phyloP scores from a whole-genome alignment of 1,140 invertebrate species.

The Cepaea nemoralis region DNA sequence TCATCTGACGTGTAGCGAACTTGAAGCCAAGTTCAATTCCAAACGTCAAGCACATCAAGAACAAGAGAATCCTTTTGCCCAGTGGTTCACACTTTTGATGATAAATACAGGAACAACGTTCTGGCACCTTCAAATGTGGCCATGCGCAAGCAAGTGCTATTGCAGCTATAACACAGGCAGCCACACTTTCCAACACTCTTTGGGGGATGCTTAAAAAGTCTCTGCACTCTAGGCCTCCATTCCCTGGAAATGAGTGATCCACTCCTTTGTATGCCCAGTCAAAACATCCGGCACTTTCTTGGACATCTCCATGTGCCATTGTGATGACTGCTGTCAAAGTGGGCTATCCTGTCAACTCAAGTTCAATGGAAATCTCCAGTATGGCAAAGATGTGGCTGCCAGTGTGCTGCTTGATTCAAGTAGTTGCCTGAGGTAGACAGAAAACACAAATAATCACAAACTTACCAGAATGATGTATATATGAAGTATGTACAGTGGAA shows the following conservation, averaged over 20 bases:
- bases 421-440: not conserved
- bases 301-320: not conserved
- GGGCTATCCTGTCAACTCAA: not conserved
- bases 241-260: slow-evolving; percentile 80
- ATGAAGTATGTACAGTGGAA: too few species aligned
- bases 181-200: slow-evolving; percentile 59
- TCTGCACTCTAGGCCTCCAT: slow-evolving; percentile 65
- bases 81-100: slow-evolving; percentile 34
- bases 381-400: not conserved
- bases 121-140: slow-evolving; percentile 46
- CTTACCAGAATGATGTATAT: too few species aligned
- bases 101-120: slow-evolving; percentile 28
- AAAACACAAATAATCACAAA: too few species aligned
- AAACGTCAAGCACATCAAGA: slow-evolving; percentile 78
- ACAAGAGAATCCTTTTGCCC: slow-evolving; percentile 58
- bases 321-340: not conserved
- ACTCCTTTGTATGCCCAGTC: slow-evolving; percentile 85
- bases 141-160: slow-evolving; percentile 47
- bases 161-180: slow-evolving; percentile 51
- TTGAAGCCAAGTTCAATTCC: slow-evolving; percentile 94
- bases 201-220: slow-evolving; percentile 60
- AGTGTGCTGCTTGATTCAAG: not conserved
- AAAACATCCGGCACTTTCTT: slow-evolving; percentile 36
- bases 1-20: slow-evolving; percentile 88
- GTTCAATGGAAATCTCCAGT: not conserved